Base-by-base conservation (phyloP, 1,140 invertebrate genomes). In the Drosophila lacertosa region DNA sequence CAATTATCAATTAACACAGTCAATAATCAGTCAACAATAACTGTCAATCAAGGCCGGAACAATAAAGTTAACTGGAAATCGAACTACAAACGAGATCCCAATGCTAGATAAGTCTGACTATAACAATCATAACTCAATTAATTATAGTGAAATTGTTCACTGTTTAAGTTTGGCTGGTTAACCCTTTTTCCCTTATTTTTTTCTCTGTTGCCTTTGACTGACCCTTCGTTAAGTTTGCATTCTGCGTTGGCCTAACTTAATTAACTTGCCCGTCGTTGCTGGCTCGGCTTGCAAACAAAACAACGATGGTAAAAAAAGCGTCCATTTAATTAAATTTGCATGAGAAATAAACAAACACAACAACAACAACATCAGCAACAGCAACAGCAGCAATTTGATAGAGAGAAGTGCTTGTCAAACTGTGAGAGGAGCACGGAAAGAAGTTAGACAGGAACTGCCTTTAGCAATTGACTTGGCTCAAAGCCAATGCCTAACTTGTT, bases 331-430 rank as follows among this genome's bases (percentile, higher is more conserved):
- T 37, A 62, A 77, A 58, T 39, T 71, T 50, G 35, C 67, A 57
- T 40, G 54, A 57, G 39, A 51, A 65, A 62, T 62, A 63, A 58
- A 77, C 58, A 62, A 63, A 51, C 29, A 33, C 48, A 67, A 53
- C 71, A 39, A 65, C 57, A 50, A 32, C 53, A 58, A n/a, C 45
- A 48, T 24, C 20, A 53, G 20, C 59, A 65, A 24, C 40, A 75
- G 44, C 13, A 39, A 62, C 42, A 26, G 44, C 47, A 57, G 53
- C 58, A 74, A 79, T 64, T 20, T 32, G 20, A 59, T 55, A 60
- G 76, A 78, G 69, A 35, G 76, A 78, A 74, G 76, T 78, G 32
- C 47, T 62, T 74, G 63, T 79, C 76, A 78, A 78, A 78, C 77
- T 80, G 7, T 15, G 4, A 1, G 26, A 29, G 26, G 1, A n/a